Conservation (phyloP, 2,888 invertebrate genomes). For the Incurvaria masculella region DNA sequence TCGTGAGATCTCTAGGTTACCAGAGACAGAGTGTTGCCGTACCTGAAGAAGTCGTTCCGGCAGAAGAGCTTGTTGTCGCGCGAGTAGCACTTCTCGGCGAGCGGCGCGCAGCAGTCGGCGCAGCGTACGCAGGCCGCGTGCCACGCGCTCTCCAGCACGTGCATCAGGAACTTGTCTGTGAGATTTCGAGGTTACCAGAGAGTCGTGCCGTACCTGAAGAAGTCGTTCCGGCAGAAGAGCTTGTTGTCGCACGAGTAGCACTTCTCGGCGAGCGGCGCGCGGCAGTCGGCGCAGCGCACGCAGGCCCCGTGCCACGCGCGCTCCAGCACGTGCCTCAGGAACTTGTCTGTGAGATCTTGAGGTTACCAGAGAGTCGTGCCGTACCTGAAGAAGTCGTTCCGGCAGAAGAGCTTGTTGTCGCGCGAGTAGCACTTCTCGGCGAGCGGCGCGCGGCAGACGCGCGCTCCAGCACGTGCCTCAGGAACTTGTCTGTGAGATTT, state of each 20-base stretch:
- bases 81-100: constrained; percentile 97
- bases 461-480: constrained; percentile 95
- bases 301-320: constrained; percentile 97
- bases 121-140: constrained; percentile 97
- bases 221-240: constrained; percentile 95
- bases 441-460: constrained; percentile 90
- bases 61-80: constrained; percentile 97
- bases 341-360: no score
- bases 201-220: constrained; percentile 81
- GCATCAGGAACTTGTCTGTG: constrained; percentile 98
- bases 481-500: constrained; percentile 99
- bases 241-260: constrained; percentile 98
- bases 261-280: constrained; percentile 90
- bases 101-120: constrained; percentile 89
- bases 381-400: constrained; percentile 98
- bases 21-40: no score
- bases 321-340: constrained; percentile 95
- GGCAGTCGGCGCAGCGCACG: constrained; percentile 96
- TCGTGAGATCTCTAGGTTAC: no score
- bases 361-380: no score
- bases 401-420: constrained; percentile 96
- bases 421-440: constrained; percentile 98
- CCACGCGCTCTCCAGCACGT: constrained; percentile 97
- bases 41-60: constrained; percentile 98
- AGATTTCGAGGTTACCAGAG: no score